phyloP scores from a whole-genome alignment of 2,113 vertebrate genomes.

The Corynorhinus townsendii region DNA sequence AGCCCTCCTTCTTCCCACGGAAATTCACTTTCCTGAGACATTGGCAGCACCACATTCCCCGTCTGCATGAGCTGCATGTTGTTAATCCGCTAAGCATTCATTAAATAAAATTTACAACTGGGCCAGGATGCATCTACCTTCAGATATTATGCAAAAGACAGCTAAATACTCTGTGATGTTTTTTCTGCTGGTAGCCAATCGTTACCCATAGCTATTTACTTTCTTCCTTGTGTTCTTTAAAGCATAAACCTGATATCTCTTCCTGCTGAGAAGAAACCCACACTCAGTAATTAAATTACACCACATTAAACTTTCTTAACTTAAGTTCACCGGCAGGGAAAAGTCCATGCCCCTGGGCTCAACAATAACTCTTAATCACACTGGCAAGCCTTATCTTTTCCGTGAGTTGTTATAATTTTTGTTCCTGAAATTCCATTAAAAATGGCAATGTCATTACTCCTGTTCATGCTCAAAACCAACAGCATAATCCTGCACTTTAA shows the following conservation, averaged over 20 bases:
- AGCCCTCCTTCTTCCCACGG: slow-evolving; percentile 37
- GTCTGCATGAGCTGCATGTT: slow-evolving; percentile 50
- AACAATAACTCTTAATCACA: slow-evolving; percentile 80
- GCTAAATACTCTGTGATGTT: slow-evolving; percentile 66
- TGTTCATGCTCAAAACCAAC: slow-evolving; percentile 84
- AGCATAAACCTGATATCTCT: slow-evolving; percentile 76
- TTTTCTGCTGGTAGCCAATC: slow-evolving; percentile 56
- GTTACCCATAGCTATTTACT: slow-evolving; percentile 66
- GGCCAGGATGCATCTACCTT: slow-evolving; percentile 54
- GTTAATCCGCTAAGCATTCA: slow-evolving; percentile 74
- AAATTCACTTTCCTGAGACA: slow-evolving; percentile 51
- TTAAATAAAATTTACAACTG: slow-evolving; percentile 72
- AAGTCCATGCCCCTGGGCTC: slow-evolving; percentile 80
- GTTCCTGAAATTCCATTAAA: slow-evolving; percentile 84
- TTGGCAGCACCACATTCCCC: slow-evolving; percentile 24
- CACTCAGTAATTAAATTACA: slow-evolving; percentile 87
- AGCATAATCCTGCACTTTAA: slow-evolving; percentile 88
- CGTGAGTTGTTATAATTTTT: slow-evolving; percentile 77
- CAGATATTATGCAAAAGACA: slow-evolving; percentile 63
- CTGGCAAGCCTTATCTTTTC: slow-evolving; percentile 71
- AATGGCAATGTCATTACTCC: slow-evolving; percentile 84
- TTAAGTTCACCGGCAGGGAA: slow-evolving; percentile 82
- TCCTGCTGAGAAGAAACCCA: slow-evolving; percentile 76
- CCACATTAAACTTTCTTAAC: slow-evolving; percentile 82
- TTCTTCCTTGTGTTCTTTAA: slow-evolving; percentile 72